A percentile compares a stretch with the other conserved stretches of the same genome.
phyloP scores from a whole-genome alignment of 2,797 vertebrate genomes.

The Phylloscopus collybita region DNA sequence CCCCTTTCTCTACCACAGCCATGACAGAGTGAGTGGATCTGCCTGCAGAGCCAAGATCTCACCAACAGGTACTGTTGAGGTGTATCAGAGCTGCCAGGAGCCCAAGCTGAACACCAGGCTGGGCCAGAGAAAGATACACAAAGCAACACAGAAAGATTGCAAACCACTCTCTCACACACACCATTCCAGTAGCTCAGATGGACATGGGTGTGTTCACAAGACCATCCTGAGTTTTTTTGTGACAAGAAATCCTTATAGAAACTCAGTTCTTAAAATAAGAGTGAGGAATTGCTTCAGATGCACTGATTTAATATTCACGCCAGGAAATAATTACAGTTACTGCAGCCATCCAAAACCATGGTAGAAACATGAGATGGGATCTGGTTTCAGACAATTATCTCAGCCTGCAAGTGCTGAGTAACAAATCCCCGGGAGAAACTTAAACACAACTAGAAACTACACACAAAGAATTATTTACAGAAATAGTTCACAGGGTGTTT shows the following conservation, averaged over 20 bases:
- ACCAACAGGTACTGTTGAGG: too few relatives aligned
- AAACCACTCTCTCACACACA: neutral
- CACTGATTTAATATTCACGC: neutral
- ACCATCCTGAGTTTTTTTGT: neutral
- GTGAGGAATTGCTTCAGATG: neutral
- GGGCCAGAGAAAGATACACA: too few relatives aligned
- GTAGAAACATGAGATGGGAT: neutral
- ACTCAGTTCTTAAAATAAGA: neutral
- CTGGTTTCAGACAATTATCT: conserved; percentile 22
- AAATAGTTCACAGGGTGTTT: conserved; percentile 8
- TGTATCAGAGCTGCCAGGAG: too few relatives aligned
- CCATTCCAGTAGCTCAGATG: neutral
- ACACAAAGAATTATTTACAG: neutral
- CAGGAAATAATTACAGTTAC: neutral
- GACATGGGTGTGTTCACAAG: neutral
- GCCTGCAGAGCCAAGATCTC: too few relatives aligned
- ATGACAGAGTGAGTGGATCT: too few relatives aligned
- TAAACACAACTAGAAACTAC: neutral
- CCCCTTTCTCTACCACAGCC: too few relatives aligned
- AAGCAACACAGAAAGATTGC: neutral
- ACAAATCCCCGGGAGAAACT: neutral
- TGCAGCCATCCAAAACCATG: neutral
- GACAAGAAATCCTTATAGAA: neutral
- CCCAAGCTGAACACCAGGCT: too few relatives aligned
- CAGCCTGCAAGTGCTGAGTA: neutral